A percentile compares a stretch with the other conserved stretches of the same genome.
These are phyloP conservation scores for Poecilia latipinna DNA, from an alignment of 2,113 vertebrate genomes.

Conservation along the genomic window DNA sequence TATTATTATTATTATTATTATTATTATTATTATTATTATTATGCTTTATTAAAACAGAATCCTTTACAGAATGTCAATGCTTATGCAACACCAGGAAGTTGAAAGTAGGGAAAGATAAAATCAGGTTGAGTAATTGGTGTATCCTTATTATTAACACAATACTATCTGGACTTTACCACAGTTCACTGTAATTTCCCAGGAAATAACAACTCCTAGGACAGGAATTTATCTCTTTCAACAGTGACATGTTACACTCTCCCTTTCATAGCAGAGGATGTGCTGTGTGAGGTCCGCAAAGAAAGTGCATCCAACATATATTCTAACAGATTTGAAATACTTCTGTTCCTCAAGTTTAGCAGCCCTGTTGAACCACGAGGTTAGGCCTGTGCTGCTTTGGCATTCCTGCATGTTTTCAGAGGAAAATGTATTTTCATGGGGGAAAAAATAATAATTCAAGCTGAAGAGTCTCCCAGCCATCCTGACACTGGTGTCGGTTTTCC, in stretches of 20 bases:
- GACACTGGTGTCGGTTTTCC: slow-evolving; percentile 9
- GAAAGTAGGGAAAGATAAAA: slow-evolving; percentile 1
- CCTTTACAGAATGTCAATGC: neutral
- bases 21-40: neutral
- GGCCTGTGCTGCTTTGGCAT: slow-evolving; percentile 2
- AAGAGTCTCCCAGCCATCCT: neutral
- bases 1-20: too few species aligned
- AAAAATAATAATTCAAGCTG: neutral
- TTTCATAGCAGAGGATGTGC: neutral
- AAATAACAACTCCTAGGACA: slow-evolving; percentile 18
- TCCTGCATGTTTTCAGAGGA: neutral
- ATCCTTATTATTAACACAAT: slow-evolving; percentile 1
- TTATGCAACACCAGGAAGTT: neutral
- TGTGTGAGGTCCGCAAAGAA: neutral
- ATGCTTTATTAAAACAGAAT: neutral
- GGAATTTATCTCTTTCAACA: slow-evolving; percentile 14
- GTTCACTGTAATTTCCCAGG: slow-evolving; percentile 18
- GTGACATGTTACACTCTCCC: slow-evolving; percentile 17
- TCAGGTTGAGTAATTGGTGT: neutral
- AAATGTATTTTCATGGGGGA: too few species aligned
- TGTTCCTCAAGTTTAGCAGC: neutral
- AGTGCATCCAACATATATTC: neutral
- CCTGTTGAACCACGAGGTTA: neutral
- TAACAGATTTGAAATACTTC: neutral
- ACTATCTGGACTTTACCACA: slow-evolving; percentile 5